These are phyloP conservation scores for Phalera bucephala DNA, from an alignment of 2,888 invertebrate species.

Conservation along the genomic window DNA sequence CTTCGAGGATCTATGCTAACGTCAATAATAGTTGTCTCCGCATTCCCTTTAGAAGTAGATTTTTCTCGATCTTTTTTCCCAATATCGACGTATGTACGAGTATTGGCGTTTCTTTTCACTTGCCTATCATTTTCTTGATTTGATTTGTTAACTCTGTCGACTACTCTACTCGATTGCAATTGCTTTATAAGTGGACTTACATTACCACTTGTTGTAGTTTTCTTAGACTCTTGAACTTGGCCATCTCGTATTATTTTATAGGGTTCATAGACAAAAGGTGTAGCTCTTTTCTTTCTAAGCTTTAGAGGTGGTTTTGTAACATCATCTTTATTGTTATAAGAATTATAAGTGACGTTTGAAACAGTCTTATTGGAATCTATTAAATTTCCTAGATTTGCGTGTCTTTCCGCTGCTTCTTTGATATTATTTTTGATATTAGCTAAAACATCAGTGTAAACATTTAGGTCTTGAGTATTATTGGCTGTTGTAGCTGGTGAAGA, in stretches of 20 bases:
- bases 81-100: slow-evolving; percentile 62
- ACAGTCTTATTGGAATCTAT: slow-evolving; percentile 6
- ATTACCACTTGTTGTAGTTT: slow-evolving; percentile 63
- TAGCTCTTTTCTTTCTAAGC: slow-evolving; percentile 53
- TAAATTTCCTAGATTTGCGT: slow-evolving; percentile 7
- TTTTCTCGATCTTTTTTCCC: slow-evolving; percentile 58
- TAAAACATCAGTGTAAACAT: slow-evolving; percentile 73
- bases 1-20: slow-evolving; percentile 58
- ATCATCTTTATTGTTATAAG: slow-evolving; percentile 42
- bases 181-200: slow-evolving; percentile 72
- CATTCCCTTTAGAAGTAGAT: slow-evolving; percentile 27
- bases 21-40: slow-evolving; percentile 51
- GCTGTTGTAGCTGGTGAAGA: slow-evolving; percentile 9
- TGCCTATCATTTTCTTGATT: slow-evolving; percentile 49
- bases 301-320: slow-evolving; percentile 30
- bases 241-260: slow-evolving; percentile 74
- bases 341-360: slow-evolving; percentile 32
- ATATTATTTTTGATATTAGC: slow-evolving; percentile 58
- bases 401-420: slow-evolving; percentile 8
- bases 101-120: slow-evolving; percentile 44
- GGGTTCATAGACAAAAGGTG: slow-evolving; percentile 71
- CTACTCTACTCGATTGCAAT: slow-evolving; percentile 63
- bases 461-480: slow-evolving; percentile 40
- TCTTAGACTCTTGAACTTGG: slow-evolving; percentile 64
- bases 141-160: slow-evolving; percentile 52